Evolutionary conservation across 2,113 vertebrate genomes (phyloP).

Genomic region (Tychaedon coryphoeus): DNA sequence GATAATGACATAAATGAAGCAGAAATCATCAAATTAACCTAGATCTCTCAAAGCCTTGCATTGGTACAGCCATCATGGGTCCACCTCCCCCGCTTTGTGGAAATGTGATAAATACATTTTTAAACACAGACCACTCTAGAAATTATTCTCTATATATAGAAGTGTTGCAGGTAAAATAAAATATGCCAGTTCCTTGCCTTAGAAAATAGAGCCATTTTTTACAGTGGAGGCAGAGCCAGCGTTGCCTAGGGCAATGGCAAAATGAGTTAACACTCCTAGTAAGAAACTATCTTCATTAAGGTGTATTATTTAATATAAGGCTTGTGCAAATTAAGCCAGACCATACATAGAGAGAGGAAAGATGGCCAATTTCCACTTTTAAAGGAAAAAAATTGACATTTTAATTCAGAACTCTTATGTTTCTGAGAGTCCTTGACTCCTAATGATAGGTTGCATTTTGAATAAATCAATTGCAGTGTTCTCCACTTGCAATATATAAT

Average conservation of each 20-base stretch:
- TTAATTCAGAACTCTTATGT: neutral
- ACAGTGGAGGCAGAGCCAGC: neutral
- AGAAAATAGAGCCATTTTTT: neutral
- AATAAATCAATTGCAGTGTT: conserved; percentile 2
- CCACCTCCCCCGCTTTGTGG: neutral
- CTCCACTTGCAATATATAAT: neutral
- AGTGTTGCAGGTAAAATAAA: neutral
- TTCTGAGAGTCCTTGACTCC: conserved; percentile 25
- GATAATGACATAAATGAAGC: neutral
- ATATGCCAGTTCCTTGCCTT: neutral
- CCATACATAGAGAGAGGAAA: neutral
- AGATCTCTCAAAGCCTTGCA: neutral
- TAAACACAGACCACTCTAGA: neutral
- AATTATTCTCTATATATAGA: neutral
- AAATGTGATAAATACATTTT: neutral
- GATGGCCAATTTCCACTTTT: neutral
- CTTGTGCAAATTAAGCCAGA: neutral
- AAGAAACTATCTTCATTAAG: neutral
- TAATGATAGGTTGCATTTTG: conserved; percentile 2
- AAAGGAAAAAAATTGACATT: neutral
- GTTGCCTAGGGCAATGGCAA: neutral
- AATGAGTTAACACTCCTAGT: neutral
- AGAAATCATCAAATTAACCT: neutral
- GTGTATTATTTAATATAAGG: neutral
- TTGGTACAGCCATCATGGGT: neutral